Base-by-base conservation (phyloP, 2,888 invertebrate species). In the Synergus gifuensis region DNA sequence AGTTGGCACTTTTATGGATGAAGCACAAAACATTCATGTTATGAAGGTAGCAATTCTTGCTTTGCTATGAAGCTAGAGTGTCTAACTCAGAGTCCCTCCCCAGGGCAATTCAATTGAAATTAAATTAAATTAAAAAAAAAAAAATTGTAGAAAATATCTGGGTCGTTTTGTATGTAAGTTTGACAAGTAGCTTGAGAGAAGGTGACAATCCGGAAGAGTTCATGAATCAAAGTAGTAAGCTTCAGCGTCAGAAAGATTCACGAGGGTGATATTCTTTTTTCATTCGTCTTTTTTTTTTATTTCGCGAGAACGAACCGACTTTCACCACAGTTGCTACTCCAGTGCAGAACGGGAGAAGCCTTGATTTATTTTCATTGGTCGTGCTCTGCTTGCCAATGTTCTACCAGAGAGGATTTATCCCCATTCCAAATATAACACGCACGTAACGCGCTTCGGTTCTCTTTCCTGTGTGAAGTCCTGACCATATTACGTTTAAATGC, bases 281-380 rank as follows among this genome's bases (percentile, higher is more conserved):
- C 42, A 63, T 77, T 77, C 46, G 22, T 76, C 40, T 76, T 73
- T 42, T 81, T 42, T 44, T 67, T 67, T 83, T 80, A 79, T 80
- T 80, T 84, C 69, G 46, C 58, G 64, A 83, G 82, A 84, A 77
- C 69, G 78, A 58, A 78, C 76, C 36, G 54, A 82, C 76, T 83
- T 81, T 78, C 76, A 58, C 58, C 77, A 42, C 76, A 62, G 81
- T 79, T 80, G 79, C 66, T 42, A 69, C 76, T 81, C 36, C 63
- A 77, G 79, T 73, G 46, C 66, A 83, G 77, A 76, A 83, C 79
- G 79, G 81, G 85, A 81, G 78, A 77, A 85, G 83, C 73, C 79
- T 82, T 89, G 89, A 88, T 90, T 90, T 90, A 90, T 90, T 85
- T 87, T 84, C 81, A 86, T 81, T 80, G 81, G 83, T 86, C 88